These are phyloP conservation scores for Porites lutea DNA, from an alignment of 64 coral and sea anemone species.

Conservation along the genomic window DNA sequence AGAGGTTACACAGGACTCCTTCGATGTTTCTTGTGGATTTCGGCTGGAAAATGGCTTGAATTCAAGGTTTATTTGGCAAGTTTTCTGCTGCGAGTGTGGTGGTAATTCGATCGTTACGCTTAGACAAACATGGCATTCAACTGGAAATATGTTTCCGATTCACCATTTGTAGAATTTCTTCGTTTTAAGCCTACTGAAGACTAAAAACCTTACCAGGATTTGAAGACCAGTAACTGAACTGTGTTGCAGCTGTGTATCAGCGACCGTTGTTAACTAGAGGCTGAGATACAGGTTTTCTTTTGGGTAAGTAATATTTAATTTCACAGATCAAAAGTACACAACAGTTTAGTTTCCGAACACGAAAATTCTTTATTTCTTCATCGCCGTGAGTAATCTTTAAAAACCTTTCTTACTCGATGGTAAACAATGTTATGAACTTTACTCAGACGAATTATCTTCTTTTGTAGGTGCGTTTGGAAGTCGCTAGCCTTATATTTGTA, in stretches of 20 bases:
- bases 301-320: slow-evolving; percentile 29
- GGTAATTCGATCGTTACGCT: slow-evolving; percentile 51
- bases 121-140: slow-evolving; percentile 27
- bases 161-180: slow-evolving; percentile 24
- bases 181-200: not conserved
- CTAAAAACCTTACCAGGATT: not conserved
- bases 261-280: no score
- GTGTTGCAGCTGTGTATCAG: not conserved
- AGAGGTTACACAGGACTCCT: slow-evolving; percentile 37
- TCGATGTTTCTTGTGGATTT: slow-evolving; percentile 14
- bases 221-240: not conserved
- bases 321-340: not conserved
- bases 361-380: not conserved
- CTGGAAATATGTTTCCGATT: slow-evolving; percentile 45
- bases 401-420: not conserved
- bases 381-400: not conserved
- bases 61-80: not conserved
- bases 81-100: not conserved
- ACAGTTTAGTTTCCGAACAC: not conserved
- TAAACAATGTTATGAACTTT: slow-evolving; percentile 34
- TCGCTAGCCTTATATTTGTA: not conserved
- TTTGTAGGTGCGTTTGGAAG: slow-evolving; percentile 10
- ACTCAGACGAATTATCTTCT: not conserved
- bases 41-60: not conserved
- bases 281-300: not conserved